Evolutionary conservation across 2,888 invertebrate species (phyloP).

Genomic region (Pecten maximus): DNA sequence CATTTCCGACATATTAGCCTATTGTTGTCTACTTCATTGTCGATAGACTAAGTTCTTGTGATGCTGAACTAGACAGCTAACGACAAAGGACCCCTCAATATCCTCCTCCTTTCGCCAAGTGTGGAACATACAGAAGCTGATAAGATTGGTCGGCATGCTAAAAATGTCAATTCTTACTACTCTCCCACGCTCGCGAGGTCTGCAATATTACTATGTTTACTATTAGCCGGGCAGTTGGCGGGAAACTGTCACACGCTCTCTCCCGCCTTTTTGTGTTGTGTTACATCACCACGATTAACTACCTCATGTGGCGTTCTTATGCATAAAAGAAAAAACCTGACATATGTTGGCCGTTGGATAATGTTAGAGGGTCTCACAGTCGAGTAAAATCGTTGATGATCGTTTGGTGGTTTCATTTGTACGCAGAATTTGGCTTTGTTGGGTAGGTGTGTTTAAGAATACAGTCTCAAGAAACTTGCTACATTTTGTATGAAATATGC

Average conservation of each 20-base stretch:
- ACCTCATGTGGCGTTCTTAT: slow-evolving; percentile 41
- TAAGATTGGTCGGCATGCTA: slow-evolving; percentile 20
- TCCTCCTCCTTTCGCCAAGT: not conserved
- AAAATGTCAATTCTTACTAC: slow-evolving; percentile 33
- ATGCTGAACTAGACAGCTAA: slow-evolving; percentile 20
- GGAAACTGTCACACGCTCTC: slow-evolving; percentile 48
- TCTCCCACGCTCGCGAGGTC: slow-evolving; percentile 30
- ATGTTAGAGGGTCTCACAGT: slow-evolving; percentile 11
- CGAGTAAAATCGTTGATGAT: not conserved
- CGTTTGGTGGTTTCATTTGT: not conserved
- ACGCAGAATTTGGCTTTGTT: not conserved
- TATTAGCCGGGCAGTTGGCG: slow-evolving; percentile 47
- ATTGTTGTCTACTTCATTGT: not conserved
- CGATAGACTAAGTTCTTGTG: not conserved
- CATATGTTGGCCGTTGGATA: slow-evolving; percentile 38
- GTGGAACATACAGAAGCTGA: slow-evolving; percentile 13
- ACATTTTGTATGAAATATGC: not conserved
- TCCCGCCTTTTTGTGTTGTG: slow-evolving; percentile 37
- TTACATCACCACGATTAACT: slow-evolving; percentile 45
- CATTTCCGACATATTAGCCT: not conserved
- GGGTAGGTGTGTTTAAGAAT: not conserved
- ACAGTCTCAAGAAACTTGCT: not conserved
- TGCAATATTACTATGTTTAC: slow-evolving; percentile 44
- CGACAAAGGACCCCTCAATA: not conserved
- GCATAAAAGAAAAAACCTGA: slow-evolving; percentile 31